phyloP scores from a whole-genome alignment of 2,888 invertebrate genomes.

The Lamproptera curius region DNA sequence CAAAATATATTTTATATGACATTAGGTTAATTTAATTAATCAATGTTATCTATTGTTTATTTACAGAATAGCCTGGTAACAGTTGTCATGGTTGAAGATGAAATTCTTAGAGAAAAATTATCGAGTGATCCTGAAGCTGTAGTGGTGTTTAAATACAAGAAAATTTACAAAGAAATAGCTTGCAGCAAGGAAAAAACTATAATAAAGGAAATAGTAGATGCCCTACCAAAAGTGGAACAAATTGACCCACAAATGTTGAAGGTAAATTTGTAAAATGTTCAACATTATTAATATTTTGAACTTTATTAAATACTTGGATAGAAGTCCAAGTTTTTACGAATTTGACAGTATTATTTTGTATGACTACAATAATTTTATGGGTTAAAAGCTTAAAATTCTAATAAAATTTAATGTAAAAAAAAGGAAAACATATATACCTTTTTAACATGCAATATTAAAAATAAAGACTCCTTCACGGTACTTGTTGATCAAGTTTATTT shows the following conservation, averaged over 20 bases:
- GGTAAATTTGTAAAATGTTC: conserved; percentile 38
- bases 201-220: conserved; percentile 43
- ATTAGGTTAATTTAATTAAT: background rate
- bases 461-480: too few species aligned
- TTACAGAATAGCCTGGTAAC: conserved; percentile 52
- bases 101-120: conserved; percentile 43
- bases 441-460: too few species aligned
- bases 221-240: conserved; percentile 46
- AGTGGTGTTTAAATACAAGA: conserved; percentile 49
- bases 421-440: too few species aligned
- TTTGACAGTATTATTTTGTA: too few species aligned
- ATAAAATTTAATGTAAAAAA: too few species aligned
- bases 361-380: too few species aligned
- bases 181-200: conserved; percentile 51
- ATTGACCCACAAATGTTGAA: conserved; percentile 51
- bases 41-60: conserved; percentile 8
- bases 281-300: too few species aligned
- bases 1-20: background rate
- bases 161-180: conserved; percentile 41
- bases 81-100: conserved; percentile 46
- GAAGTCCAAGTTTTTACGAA: too few species aligned
- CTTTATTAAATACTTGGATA: too few species aligned
- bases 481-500: too few species aligned
- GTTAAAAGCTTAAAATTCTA: too few species aligned
- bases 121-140: conserved; percentile 43